Evolutionary conservation across 2,797 vertebrate species (phyloP).

Genomic region (Silurus lanzhouensis): DNA sequence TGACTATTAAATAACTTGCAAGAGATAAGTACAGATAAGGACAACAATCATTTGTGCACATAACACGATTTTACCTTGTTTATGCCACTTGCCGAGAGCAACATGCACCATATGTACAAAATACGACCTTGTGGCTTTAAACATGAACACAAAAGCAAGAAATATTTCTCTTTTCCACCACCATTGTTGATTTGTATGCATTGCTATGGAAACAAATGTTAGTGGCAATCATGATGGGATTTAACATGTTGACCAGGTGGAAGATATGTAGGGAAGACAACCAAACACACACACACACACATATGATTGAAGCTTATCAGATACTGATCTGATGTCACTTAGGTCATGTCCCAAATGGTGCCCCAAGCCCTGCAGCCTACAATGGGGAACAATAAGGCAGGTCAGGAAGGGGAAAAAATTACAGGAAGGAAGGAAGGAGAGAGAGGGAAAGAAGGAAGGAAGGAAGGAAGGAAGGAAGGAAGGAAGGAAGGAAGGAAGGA

Average conservation of each 20-base stretch:
- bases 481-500: no score
- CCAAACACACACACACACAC: no score
- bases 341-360: neutral
- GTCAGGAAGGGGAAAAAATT: no score
- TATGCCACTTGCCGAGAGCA: neutral
- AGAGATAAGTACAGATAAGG: neutral
- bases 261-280: no score
- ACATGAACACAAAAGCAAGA: neutral
- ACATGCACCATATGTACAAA: neutral
- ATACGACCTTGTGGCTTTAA: neutral
- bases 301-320: neutral
- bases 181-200: neutral
- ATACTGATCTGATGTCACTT: neutral
- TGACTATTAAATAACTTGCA: no score
- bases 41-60: neutral
- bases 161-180: conserved; percentile 1
- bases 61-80: neutral
- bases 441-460: no score
- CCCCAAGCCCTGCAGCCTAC: neutral
- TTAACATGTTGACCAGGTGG: neutral
- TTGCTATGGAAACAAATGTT: neutral
- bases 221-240: neutral
- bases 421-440: no score
- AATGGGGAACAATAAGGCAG: neutral
- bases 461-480: no score